A percentile compares a stretch with the other conserved stretches of the same genome.
Evolutionary conservation across 1,140 invertebrate genomes (phyloP).

Genomic region (Choristoneura fumiferana): DNA sequence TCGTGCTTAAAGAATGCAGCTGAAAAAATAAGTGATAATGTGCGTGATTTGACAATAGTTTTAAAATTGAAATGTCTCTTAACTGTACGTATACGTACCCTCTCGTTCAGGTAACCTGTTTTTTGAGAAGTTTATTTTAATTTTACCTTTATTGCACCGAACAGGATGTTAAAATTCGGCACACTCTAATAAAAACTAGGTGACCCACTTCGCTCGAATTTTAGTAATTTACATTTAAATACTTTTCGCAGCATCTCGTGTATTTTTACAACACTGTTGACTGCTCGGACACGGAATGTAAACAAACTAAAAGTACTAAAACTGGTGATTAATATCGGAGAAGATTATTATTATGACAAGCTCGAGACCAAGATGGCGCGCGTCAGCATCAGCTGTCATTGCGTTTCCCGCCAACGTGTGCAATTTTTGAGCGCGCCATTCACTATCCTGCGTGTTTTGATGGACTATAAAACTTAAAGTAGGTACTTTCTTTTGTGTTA

Average conservation of each 20-base stretch:
- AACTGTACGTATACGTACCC: no score
- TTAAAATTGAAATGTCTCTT: no score
- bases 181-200: not conserved
- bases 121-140: no score
- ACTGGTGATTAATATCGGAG: conserved; percentile 4
- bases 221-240: no score
- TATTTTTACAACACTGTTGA: conserved; percentile 7
- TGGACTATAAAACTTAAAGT: no score
- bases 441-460: no score
- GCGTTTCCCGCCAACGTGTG: conserved; percentile 4
- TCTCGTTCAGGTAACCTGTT: no score
- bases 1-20: no score
- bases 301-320: conserved; percentile 16
- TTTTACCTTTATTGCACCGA: no score
- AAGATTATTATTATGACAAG: conserved; percentile 15
- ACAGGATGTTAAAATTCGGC: not conserved
- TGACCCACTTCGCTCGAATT: not conserved
- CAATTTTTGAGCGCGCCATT: not conserved
- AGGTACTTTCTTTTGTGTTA: no score
- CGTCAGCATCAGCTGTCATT: conserved; percentile 10
- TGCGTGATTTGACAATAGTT: no score
- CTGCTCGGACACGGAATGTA: not conserved
- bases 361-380: not conserved
- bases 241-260: not conserved
- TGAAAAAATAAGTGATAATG: no score